Conservation (phyloP, 1,140 invertebrate genomes). For the Leptinotarsa texana region DNA sequence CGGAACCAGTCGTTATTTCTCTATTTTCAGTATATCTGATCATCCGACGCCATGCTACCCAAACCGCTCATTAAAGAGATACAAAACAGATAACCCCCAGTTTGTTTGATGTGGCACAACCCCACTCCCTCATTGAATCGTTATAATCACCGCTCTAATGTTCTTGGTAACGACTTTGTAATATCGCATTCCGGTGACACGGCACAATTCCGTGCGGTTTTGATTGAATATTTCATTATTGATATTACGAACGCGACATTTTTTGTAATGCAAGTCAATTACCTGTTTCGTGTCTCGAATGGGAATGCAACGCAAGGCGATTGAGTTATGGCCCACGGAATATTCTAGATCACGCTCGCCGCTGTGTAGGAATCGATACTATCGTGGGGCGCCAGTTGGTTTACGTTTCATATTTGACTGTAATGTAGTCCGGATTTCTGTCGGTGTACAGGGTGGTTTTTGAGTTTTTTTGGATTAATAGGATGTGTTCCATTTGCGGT, state of each 20-base stretch:
- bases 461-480: too few species aligned
- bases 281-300: not conserved
- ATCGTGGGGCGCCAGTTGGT: too few species aligned
- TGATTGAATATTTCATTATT: conserved; percentile 9
- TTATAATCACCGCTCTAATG: conserved; percentile 6
- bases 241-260: conserved; percentile 5
- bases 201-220: not conserved
- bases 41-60: too few species aligned
- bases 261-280: conserved; percentile 6
- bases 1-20: too few species aligned
- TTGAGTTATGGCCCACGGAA: not conserved
- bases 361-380: not conserved
- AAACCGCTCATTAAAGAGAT: too few species aligned
- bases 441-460: too few species aligned
- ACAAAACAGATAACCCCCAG: too few species aligned
- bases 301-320: not conserved
- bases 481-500: too few species aligned
- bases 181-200: not conserved
- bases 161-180: not conserved
- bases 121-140: not conserved
- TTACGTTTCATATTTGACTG: too few species aligned
- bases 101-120: too few species aligned
- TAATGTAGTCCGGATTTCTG: too few species aligned
- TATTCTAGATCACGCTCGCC: not conserved
- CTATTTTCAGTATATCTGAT: too few species aligned